A percentile compares a stretch with the other conserved stretches of the same genome.
Evolutionary conservation across 64 coral and sea anemone genomes (phyloP).

Genomic region (Actinia tenebrosa): DNA sequence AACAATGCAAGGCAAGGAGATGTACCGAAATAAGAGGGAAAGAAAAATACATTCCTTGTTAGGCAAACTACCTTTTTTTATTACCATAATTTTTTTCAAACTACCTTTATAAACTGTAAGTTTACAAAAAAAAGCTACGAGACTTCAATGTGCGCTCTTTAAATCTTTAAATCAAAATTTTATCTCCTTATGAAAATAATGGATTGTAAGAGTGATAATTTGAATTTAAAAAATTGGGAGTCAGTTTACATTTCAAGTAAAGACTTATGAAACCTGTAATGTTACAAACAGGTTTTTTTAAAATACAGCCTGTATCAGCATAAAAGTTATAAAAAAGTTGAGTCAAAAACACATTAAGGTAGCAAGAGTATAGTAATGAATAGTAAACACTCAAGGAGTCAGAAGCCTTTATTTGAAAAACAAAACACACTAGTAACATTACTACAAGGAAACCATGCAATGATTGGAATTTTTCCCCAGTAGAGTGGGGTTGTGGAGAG

Average conservation of each 20-base stretch:
- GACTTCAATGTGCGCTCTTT: no score
- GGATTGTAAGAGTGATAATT: no score
- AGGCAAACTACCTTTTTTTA: not conserved
- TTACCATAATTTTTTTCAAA: no score
- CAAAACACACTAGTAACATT: not conserved
- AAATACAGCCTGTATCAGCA: no score
- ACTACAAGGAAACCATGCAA: no score
- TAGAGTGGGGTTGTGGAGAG: no score
- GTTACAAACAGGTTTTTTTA: not conserved
- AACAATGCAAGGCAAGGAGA: not conserved
- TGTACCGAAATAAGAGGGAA: not conserved
- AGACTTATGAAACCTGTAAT: not conserved
- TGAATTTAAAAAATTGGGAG: no score
- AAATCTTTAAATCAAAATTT: no score
- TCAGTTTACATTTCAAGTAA: not conserved
- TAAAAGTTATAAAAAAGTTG: not conserved
- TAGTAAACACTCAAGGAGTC: not conserved
- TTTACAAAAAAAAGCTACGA: no score
- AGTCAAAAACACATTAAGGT: not conserved
- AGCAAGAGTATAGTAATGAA: not conserved
- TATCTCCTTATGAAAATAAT: no score
- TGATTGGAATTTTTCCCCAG: no score
- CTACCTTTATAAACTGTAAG: not conserved
- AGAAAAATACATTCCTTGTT: slow-evolving; percentile 18
- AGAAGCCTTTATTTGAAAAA: slow-evolving; percentile 2